Conservation (phyloP, 2,113 vertebrate genomes). For the Eublepharis macularius region DNA sequence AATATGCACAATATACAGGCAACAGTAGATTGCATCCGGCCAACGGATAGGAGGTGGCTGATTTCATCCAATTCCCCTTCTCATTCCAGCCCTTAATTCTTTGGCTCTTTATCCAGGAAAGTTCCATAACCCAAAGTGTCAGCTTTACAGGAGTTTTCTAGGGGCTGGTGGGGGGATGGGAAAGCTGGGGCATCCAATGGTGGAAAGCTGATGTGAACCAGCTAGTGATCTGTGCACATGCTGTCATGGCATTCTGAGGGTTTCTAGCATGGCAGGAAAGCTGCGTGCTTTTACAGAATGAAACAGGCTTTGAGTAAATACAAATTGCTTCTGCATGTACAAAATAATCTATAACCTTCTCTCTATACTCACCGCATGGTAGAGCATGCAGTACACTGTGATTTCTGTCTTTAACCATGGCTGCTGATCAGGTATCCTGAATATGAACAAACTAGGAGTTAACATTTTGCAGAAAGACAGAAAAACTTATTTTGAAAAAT, state of each 20-base stretch:
- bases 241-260: not conserved
- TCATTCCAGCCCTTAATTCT: too few species aligned
- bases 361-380: not conserved
- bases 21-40: not conserved
- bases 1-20: not conserved
- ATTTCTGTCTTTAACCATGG: not conserved
- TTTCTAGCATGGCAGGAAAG: not conserved
- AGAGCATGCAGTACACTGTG: not conserved
- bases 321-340: not conserved
- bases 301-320: not conserved
- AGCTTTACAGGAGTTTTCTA: too few species aligned
- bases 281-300: not conserved
- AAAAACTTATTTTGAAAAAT: not conserved
- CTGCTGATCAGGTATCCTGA: not conserved
- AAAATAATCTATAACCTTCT: not conserved
- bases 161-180: too few species aligned
- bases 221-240: too few species aligned
- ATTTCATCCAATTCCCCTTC: too few species aligned
- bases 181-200: too few species aligned
- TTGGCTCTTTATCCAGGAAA: too few species aligned
- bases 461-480: not conserved
- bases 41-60: too few species aligned
- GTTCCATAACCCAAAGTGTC: too few species aligned
- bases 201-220: too few species aligned
- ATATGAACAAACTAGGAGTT: not conserved